Evolutionary conservation across 2,888 invertebrate genomes (phyloP).

Genomic region (Liopterus haemorrhoidalis): DNA sequence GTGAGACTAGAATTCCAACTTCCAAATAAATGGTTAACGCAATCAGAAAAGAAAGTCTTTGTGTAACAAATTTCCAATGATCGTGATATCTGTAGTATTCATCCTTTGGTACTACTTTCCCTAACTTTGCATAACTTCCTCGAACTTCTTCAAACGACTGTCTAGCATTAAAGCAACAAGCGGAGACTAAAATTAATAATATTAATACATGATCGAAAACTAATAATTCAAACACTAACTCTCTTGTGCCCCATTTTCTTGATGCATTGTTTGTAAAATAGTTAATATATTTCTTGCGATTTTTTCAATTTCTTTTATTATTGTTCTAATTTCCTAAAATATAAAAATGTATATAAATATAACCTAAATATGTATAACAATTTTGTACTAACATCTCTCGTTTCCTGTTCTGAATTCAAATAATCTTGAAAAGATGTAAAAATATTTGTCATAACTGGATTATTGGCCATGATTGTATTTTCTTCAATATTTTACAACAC

Average conservation of each 20-base stretch:
- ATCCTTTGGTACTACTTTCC: slow-evolving; percentile 61
- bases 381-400: slow-evolving; percentile 72
- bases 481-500: background rate
- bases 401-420: slow-evolving; percentile 71
- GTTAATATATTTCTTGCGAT: slow-evolving; percentile 72
- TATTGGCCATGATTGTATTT: slow-evolving; percentile 45
- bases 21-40: slow-evolving; percentile 77
- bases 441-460: slow-evolving; percentile 50
- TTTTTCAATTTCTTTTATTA: slow-evolving; percentile 72
- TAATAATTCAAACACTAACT: slow-evolving; percentile 50
- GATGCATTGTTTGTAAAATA: slow-evolving; percentile 75
- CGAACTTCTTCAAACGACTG: slow-evolving; percentile 61
- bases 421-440: slow-evolving; percentile 73
- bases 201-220: background rate
- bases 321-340: slow-evolving; percentile 58
- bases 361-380: slow-evolving; percentile 24
- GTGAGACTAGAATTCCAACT: slow-evolving; percentile 65
- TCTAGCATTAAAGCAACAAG: slow-evolving; percentile 60
- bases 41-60: slow-evolving; percentile 70
- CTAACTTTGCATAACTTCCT: slow-evolving; percentile 58
- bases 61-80: slow-evolving; percentile 79
- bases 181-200: slow-evolving; percentile 48
- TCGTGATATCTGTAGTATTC: slow-evolving; percentile 86
- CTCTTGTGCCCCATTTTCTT: slow-evolving; percentile 56
- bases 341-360: slow-evolving; percentile 29